phyloP scores from a whole-genome alignment of 2,113 vertebrate species.

The Gallinago paraguaiae region DNA sequence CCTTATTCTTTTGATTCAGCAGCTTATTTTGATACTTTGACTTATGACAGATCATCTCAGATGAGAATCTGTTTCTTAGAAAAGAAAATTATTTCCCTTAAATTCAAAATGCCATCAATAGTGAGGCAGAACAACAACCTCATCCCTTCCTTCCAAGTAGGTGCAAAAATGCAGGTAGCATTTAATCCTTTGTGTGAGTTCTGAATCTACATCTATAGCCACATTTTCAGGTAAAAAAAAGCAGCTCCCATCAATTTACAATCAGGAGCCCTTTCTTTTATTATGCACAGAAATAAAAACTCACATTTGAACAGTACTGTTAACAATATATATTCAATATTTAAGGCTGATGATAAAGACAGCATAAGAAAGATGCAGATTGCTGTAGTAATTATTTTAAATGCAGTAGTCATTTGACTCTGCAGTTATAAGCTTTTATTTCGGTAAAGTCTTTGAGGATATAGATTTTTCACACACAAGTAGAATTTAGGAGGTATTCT shows the following conservation, averaged over 20 bases:
- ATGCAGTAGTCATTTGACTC: neutral
- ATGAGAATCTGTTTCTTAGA: neutral
- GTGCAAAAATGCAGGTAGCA: neutral
- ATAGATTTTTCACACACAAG: neutral
- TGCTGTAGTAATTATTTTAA: neutral
- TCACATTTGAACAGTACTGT: neutral
- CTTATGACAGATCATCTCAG: neutral
- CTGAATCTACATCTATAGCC: neutral
- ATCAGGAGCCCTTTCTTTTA: neutral
- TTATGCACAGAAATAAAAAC: neutral
- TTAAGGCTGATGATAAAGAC: neutral
- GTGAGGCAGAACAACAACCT: neutral
- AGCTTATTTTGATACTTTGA: neutral
- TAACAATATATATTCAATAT: neutral
- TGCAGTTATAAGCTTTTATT: neutral
- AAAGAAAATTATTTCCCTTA: neutral
- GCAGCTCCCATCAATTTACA: neutral
- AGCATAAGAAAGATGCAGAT: neutral
- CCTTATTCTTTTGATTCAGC: neutral
- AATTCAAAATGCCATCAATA: neutral
- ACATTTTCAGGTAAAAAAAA: neutral
- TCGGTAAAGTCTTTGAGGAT: neutral
- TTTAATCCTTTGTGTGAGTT: neutral
- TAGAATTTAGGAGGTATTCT: neutral
- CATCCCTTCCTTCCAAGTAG: neutral